phyloP scores from a whole-genome alignment of 2,113 vertebrate species.

The Platycercus adscitus region DNA sequence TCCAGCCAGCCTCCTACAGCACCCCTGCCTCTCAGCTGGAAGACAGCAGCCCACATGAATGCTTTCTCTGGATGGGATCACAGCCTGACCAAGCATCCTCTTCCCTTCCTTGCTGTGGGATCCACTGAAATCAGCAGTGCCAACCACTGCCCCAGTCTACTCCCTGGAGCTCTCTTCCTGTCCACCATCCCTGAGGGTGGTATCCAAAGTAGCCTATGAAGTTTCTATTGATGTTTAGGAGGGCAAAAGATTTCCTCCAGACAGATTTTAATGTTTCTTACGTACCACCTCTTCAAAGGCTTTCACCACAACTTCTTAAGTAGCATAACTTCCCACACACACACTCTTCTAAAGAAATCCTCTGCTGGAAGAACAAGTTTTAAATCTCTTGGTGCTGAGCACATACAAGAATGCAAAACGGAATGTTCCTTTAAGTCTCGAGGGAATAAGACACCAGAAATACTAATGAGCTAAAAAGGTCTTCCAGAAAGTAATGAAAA shows the following conservation, averaged over 20 bases:
- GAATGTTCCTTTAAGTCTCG: not conserved
- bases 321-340: not conserved
- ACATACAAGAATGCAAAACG: not conserved
- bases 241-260: not conserved
- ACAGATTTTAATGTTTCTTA: not conserved
- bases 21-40: not conserved
- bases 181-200: fast-evolving
- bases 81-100: not conserved
- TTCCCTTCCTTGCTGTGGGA: not conserved
- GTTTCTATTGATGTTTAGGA: not conserved
- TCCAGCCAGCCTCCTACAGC: not conserved
- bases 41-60: not conserved
- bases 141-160: fast-evolving
- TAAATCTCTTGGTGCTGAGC: not conserved
- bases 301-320: not conserved
- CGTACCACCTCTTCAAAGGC: not conserved
- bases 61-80: not conserved
- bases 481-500: not conserved
- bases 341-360: not conserved
- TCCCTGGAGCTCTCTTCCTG: not conserved
- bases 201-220: not conserved
- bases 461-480: not conserved
- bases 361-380: not conserved
- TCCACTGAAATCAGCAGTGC: not conserved
- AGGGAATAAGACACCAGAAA: not conserved